phyloP scores from a whole-genome alignment of 2,888 invertebrate species.

The Trissonchulus sp. region DNA sequence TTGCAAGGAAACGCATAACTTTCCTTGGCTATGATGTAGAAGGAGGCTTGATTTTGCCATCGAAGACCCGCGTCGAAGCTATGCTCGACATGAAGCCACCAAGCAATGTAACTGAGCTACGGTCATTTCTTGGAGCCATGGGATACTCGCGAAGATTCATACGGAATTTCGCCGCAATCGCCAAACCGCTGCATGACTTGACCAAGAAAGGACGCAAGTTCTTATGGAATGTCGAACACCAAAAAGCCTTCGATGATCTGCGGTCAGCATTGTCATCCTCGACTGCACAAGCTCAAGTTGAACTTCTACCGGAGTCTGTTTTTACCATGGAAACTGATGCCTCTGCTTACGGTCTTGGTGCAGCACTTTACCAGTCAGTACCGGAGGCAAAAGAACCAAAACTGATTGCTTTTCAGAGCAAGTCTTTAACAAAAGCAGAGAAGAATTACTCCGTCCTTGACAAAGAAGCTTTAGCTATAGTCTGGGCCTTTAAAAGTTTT shows the following conservation, averaged over 20 bases:
- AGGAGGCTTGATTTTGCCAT: neutral
- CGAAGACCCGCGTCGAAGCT: neutral
- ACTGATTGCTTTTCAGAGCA: slow-evolving; percentile 6
- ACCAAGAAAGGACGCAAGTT: neutral
- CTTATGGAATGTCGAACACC: slow-evolving; percentile 15
- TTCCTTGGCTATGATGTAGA: slow-evolving; percentile 9
- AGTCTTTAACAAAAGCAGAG: neutral
- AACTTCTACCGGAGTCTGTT: slow-evolving; percentile 22
- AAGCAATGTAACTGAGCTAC: neutral
- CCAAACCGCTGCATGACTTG: slow-evolving; percentile 6
- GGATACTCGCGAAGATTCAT: slow-evolving; percentile 23
- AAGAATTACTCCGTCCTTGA: neutral
- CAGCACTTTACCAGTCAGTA: neutral
- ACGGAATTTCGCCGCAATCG: neutral
- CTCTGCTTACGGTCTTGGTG: neutral
- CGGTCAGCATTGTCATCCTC: slow-evolving; percentile 9
- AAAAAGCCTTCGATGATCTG: slow-evolving; percentile 21
- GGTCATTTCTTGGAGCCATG: slow-evolving; percentile 17
- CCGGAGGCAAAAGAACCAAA: neutral
- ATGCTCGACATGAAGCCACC: neutral
- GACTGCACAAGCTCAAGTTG: no score
- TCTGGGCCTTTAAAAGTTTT: neutral
- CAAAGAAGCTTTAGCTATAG: neutral
- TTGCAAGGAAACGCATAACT: neutral
- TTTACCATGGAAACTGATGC: slow-evolving; percentile 4